phyloP scores from a whole-genome alignment of 2,888 invertebrate species.

The Gari tellinella region DNA sequence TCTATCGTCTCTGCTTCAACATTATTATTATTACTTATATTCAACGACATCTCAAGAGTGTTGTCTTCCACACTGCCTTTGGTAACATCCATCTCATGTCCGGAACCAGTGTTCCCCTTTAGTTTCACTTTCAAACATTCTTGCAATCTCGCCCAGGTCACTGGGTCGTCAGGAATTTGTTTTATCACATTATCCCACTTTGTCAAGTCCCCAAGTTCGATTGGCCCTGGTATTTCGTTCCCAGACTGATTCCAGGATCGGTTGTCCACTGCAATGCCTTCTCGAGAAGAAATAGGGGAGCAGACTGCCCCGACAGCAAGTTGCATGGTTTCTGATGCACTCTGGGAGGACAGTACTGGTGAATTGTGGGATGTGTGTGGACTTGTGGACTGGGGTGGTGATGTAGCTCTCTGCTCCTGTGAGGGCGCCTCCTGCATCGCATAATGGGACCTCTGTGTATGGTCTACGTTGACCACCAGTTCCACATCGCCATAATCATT shows the following conservation, averaged over 20 bases:
- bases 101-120: no score
- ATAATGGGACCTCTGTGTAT: slow-evolving; percentile 19
- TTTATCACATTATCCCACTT: slow-evolving; percentile 9
- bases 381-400: slow-evolving; percentile 13
- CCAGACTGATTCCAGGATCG: slow-evolving; percentile 17
- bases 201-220: slow-evolving; percentile 20
- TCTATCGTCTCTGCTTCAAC: no score
- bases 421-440: slow-evolving; percentile 44
- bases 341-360: slow-evolving; percentile 5
- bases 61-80: no score
- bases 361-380: slow-evolving; percentile 19
- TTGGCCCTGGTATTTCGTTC: slow-evolving; percentile 5
- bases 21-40: neutral
- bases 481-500: slow-evolving; percentile 4
- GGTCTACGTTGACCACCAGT: neutral
- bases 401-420: slow-evolving; percentile 25
- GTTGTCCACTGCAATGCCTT: slow-evolving; percentile 1
- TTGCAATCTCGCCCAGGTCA: neutral
- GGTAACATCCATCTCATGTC: no score
- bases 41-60: neutral
- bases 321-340: slow-evolving; percentile 29
- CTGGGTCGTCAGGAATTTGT: slow-evolving; percentile 1
- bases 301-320: slow-evolving; percentile 33
- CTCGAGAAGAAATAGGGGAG: slow-evolving; percentile 6
- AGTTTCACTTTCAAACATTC: no score